A percentile compares a stretch with the other conserved stretches of the same genome.
These are phyloP conservation scores for Saxidomus purpurata DNA, from an alignment of 1,140 invertebrate genomes.

Conservation along the genomic window DNA sequence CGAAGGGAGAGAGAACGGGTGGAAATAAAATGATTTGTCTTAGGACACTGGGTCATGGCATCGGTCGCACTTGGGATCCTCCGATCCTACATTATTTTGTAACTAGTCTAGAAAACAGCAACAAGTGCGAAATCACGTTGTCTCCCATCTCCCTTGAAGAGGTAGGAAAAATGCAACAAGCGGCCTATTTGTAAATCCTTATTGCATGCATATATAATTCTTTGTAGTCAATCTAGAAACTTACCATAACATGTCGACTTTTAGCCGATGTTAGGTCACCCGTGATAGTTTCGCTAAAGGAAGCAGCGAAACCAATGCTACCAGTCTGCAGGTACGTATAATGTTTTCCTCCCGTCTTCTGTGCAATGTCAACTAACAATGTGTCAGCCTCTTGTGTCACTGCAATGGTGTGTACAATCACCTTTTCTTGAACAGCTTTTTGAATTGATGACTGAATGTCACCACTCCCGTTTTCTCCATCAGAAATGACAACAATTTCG, in stretches of 20 bases:
- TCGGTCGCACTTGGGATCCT: no score
- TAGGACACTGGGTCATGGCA: no score
- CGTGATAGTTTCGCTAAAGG: neutral
- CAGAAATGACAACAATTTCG: neutral
- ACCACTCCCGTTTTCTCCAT: neutral
- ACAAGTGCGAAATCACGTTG: no score
- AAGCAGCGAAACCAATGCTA: conserved; percentile 11
- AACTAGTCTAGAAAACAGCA: no score
- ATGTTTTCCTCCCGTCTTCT: neutral
- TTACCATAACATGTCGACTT: neutral
- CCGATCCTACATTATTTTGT: no score
- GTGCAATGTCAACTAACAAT: neutral
- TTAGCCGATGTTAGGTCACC: neutral
- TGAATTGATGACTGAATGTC: neutral
- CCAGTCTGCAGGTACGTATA: conserved; percentile 34
- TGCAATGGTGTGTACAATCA: conserved; percentile 23
- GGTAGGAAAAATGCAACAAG: no score
- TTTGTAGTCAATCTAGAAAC: no score
- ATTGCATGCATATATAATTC: no score
- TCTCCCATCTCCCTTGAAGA: no score
- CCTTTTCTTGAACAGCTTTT: neutral
- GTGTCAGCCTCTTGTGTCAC: conserved; percentile 18
- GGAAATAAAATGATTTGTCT: no score
- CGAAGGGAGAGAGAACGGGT: no score
- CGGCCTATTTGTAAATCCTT: no score